Base-by-base conservation (phyloP, 2,113 vertebrate species). In the Eleginops maclovinus region DNA sequence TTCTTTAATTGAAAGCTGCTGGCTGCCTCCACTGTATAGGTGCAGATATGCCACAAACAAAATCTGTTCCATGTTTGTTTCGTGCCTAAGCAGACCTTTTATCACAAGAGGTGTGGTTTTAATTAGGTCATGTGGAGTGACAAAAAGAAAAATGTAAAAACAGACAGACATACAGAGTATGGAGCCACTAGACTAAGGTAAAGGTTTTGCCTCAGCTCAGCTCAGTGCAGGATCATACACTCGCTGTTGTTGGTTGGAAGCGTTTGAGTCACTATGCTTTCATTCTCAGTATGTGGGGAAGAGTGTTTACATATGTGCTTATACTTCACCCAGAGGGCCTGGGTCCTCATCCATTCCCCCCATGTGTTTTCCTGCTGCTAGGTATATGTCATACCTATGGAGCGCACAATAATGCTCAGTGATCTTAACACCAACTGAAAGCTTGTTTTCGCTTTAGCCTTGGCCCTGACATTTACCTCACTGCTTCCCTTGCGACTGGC, bases 381-480 rank as follows among this genome's bases (percentile, higher is more conserved):
- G 61, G 43, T 93, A 88, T 92, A 90, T 90, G 89, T 91, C 89
- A 91, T 65, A 65, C 86, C 89, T 84, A 90, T 81, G 83, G 91
- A 82, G 89, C 75, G 6, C 28, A 87, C 88, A 84, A 81, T 76
- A 60, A 80, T 54, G 56, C 79, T 76, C 83, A 65, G 81, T 91
- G 91, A 91, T 93, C 87, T 93, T 74, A 86, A 89, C 89, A 79
- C 75, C 83, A 51, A 83, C 75, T 65, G 82, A 81, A 88, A 90
- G 83, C 85, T 88, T 92, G 87, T 91, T 92, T 91, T 91, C 85
- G 87, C 87, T 93, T 92, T 93, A 91, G 88, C 93, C 87, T 81
- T 13, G 71, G 87, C 82, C 80, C 41, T 93, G 93, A 92, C 90
- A 91, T 93, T 92, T 92, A 88, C 79, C 87, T 88, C 78, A 75